Conservation (phyloP, 2,888 invertebrate species). For the Cantharis rustica region DNA sequence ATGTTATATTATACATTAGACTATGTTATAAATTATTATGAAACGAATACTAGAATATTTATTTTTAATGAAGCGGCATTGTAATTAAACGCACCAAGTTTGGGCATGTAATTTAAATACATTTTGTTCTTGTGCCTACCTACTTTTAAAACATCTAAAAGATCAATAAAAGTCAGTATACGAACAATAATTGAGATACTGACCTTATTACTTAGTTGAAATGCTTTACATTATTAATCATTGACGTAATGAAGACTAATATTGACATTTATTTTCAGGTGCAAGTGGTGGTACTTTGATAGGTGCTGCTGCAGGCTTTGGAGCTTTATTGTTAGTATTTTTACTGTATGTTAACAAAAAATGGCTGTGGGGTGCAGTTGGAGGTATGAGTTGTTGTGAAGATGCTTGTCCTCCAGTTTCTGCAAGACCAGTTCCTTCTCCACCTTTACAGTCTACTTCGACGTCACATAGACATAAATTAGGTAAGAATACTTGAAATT, state of each 20-base stretch:
- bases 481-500: constrained; percentile 48
- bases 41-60: background rate
- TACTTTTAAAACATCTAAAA: background rate
- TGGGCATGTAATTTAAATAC: background rate
- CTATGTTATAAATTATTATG: background rate
- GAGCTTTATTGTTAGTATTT: constrained; percentile 80
- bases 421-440: constrained; percentile 54
- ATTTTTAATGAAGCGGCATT: background rate
- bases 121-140: background rate
- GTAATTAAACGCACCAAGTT: background rate
- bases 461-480: constrained; percentile 47
- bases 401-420: constrained; percentile 57
- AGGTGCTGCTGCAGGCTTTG: constrained; percentile 84
- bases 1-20: background rate
- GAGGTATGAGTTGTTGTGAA: constrained; percentile 67
- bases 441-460: constrained; percentile 54
- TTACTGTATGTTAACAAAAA: constrained; percentile 86
- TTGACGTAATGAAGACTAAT: background rate
- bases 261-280: constrained; percentile 48
- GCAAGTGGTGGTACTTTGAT: constrained; percentile 87
- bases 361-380: constrained; percentile 71
- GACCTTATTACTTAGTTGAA: background rate
- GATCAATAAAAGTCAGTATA: background rate
- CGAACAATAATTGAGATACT: background rate
- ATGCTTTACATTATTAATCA: background rate